These are phyloP conservation scores for Ceratina japonica DNA, from an alignment of 1,140 invertebrate genomes.

Conservation along the genomic window DNA sequence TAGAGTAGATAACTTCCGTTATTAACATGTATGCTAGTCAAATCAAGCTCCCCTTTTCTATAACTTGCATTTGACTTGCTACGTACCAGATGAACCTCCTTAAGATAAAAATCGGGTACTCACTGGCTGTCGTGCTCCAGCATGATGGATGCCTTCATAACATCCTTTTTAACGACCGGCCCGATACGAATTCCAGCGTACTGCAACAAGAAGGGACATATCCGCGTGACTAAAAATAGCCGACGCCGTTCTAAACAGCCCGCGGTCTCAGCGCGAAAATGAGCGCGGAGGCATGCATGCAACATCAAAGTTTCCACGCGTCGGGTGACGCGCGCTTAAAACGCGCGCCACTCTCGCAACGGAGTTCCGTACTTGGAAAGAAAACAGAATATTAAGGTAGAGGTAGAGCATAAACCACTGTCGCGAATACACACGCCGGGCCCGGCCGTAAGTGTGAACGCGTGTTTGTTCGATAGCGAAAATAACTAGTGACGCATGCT, in stretches of 20 bases:
- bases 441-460: constrained; percentile 4
- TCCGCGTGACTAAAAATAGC: neutral
- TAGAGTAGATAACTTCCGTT: too few species aligned
- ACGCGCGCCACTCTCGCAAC: neutral
- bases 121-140: constrained; percentile 98
- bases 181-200: constrained; percentile 99
- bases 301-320: neutral
- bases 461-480: constrained; percentile 53
- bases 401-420: constrained; percentile 53
- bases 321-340: neutral
- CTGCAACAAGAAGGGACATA: constrained; percentile 78
- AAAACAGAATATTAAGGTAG: constrained; percentile 39
- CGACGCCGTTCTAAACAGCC: neutral
- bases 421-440: constrained; percentile 47
- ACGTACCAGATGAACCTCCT: too few species aligned
- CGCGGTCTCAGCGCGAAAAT: too few species aligned
- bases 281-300: too few species aligned
- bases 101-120: constrained; percentile 77
- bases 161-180: constrained; percentile 99
- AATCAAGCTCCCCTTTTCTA: too few species aligned
- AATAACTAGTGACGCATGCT: constrained; percentile 74
- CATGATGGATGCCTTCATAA: constrained; percentile 99
- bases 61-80: too few species aligned
- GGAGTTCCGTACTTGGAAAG: constrained; percentile 34
- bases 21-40: too few species aligned